A percentile compares a stretch with the other conserved stretches of the same genome.
Evolutionary conservation across 2,113 vertebrate genomes (phyloP).

Genomic region (Nibea albiflora): DNA sequence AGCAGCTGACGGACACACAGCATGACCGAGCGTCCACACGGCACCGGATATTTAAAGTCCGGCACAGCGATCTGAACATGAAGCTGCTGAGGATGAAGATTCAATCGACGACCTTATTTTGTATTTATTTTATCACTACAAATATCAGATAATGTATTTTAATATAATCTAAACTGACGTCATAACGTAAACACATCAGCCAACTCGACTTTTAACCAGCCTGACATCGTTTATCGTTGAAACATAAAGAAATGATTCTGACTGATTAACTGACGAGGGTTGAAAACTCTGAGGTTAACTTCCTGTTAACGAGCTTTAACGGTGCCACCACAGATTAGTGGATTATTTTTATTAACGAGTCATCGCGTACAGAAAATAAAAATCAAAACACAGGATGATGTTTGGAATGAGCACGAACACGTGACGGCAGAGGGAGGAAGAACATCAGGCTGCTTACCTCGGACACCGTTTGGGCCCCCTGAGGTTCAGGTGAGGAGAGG

Average conservation of each 20-base stretch:
- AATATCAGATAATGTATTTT: too few species aligned
- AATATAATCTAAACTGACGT: too few species aligned
- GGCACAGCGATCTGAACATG: conserved; percentile 5
- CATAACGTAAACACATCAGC: too few species aligned
- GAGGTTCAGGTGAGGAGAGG: conserved; percentile 47
- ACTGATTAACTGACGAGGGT: too few species aligned
- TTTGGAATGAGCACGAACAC: neutral
- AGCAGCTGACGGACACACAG: conserved; percentile 26
- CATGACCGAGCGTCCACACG: conserved; percentile 2
- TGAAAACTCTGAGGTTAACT: too few species aligned
- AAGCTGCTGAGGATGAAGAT: neutral
- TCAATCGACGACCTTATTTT: too few species aligned
- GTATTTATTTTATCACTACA: too few species aligned
- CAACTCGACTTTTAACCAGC: too few species aligned
- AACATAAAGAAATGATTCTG: too few species aligned
- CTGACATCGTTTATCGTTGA: too few species aligned
- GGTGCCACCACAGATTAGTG: neutral
- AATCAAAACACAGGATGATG: neutral
- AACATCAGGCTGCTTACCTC: conserved; percentile 78
- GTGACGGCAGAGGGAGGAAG: conserved; percentile 5
- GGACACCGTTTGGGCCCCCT: conserved; percentile 81
- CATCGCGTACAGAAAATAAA: neutral
- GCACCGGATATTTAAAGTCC: neutral
- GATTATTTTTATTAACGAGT: neutral
- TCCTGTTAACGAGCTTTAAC: neutral